These are phyloP conservation scores for Hyles euphorbiae DNA, from an alignment of 1,140 invertebrate genomes.

Conservation along the genomic window DNA sequence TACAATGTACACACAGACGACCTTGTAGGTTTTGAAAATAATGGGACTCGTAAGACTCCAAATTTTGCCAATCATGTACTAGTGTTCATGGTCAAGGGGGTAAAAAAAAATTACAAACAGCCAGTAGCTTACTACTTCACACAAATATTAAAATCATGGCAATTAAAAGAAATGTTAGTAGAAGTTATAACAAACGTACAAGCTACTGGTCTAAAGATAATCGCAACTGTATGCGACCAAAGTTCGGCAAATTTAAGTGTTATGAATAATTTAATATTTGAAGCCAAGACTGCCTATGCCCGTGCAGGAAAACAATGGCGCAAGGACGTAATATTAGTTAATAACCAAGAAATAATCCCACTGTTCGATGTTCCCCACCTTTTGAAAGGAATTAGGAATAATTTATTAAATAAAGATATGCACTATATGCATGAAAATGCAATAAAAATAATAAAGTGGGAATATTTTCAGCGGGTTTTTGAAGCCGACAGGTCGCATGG, in stretches of 20 bases:
- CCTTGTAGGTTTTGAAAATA: too few species aligned
- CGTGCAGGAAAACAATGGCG: constrained; percentile 14
- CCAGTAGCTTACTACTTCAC: constrained; percentile 26
- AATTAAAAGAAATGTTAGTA: constrained; percentile 20
- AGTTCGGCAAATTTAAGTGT: constrained; percentile 10
- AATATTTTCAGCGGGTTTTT: too few species aligned
- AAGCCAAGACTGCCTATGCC: constrained; percentile 16
- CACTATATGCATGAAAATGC: too few species aligned
- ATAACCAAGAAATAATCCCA: constrained; percentile 21
- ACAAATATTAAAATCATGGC: constrained; percentile 16
- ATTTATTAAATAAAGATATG: constrained; percentile 15
- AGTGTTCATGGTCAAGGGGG: too few species aligned
- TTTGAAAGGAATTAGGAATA: constrained; percentile 31
- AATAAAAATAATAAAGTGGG: too few species aligned
- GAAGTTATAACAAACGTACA: constrained; percentile 4
- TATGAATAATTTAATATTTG: constrained; percentile 26
- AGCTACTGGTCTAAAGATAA: constrained; percentile 14
- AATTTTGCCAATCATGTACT: too few species aligned
- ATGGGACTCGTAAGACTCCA: too few species aligned
- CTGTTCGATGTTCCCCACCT: constrained; percentile 30
- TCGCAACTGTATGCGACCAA: constrained; percentile 22
- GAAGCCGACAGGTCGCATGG: too few species aligned
- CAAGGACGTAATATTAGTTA: constrained; percentile 8
- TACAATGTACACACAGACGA: too few species aligned
- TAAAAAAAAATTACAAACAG: not conserved